These are phyloP conservation scores for Pyrochroa serraticornis DNA, from an alignment of 2,888 invertebrate genomes.

Conservation along the genomic window DNA sequence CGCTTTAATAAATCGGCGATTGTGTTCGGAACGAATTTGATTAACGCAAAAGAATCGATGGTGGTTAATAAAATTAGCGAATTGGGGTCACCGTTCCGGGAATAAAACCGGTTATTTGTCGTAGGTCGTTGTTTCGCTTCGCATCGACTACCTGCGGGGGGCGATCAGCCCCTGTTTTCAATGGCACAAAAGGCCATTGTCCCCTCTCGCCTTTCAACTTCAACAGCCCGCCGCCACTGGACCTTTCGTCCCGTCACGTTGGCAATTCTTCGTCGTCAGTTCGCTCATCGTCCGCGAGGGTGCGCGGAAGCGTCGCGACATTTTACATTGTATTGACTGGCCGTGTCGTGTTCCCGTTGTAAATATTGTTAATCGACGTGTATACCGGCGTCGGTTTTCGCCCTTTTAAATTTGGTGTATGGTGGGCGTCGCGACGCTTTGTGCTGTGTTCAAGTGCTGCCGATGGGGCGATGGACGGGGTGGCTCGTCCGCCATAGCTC, in stretches of 20 bases:
- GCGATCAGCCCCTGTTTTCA: not conserved
- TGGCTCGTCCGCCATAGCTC: conserved; percentile 60
- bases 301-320: conserved; percentile 69
- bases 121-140: not conserved
- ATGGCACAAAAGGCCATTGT: conserved; percentile 17
- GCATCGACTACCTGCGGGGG: not conserved
- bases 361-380: conserved; percentile 67
- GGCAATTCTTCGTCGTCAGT: conserved; percentile 22
- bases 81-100: too few species aligned
- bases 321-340: conserved; percentile 76
- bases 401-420: conserved; percentile 48
- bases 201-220: not conserved
- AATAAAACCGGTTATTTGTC: too few species aligned
- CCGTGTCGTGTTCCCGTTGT: conserved; percentile 65
- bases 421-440: conserved; percentile 43
- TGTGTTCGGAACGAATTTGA: too few species aligned
- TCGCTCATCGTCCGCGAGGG: conserved; percentile 43
- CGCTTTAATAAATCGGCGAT: too few species aligned
- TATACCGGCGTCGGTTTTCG: conserved; percentile 60
- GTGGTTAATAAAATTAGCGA: too few species aligned
- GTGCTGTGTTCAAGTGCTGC: conserved; percentile 46
- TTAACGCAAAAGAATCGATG: too few species aligned
- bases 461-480: conserved; percentile 60
- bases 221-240: not conserved
- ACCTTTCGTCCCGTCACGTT: not conserved